phyloP scores from a whole-genome alignment of 2,797 vertebrate species.

The Acanthis flammea region DNA sequence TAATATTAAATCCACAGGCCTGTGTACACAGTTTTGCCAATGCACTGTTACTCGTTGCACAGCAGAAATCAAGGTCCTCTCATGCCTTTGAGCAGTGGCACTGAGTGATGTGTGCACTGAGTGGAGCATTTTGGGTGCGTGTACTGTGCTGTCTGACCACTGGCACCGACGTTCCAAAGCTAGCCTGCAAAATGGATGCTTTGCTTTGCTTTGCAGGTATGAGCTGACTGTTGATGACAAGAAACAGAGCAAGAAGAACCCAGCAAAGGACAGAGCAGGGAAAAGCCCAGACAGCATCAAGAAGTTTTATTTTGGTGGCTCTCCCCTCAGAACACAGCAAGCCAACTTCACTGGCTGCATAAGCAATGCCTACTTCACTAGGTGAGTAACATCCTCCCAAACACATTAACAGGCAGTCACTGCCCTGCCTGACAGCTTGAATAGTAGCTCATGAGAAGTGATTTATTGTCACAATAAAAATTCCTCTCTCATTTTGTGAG shows the following conservation, averaged over 20 bases:
- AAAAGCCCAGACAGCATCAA: slow-evolving; percentile 52
- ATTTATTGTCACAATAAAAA: slow-evolving; percentile 3
- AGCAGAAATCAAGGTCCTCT: background rate
- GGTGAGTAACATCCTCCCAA: slow-evolving; percentile 74
- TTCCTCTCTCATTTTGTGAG: background rate
- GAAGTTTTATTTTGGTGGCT: slow-evolving; percentile 91
- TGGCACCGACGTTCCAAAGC: background rate
- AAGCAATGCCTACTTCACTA: slow-evolving; percentile 93
- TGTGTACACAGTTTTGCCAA: background rate
- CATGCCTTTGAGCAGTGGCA: background rate
- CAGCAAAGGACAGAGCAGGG: slow-evolving; percentile 55
- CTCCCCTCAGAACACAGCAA: slow-evolving; percentile 78
- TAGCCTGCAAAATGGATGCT: background rate
- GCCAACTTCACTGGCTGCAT: slow-evolving; percentile 96
- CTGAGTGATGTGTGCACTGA: background rate
- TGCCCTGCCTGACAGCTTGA: background rate
- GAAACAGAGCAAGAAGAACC: slow-evolving; percentile 78
- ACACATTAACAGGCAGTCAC: background rate
- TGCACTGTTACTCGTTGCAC: background rate
- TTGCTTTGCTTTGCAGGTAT: slow-evolving; percentile 78
- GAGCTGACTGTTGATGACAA: slow-evolving; percentile 89
- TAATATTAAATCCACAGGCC: background rate
- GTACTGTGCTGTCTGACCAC: background rate
- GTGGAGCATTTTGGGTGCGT: background rate
- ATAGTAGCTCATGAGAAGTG: background rate